phyloP scores from a whole-genome alignment of 2,113 vertebrate genomes.

The Syngnathoides biaculeatus region DNA sequence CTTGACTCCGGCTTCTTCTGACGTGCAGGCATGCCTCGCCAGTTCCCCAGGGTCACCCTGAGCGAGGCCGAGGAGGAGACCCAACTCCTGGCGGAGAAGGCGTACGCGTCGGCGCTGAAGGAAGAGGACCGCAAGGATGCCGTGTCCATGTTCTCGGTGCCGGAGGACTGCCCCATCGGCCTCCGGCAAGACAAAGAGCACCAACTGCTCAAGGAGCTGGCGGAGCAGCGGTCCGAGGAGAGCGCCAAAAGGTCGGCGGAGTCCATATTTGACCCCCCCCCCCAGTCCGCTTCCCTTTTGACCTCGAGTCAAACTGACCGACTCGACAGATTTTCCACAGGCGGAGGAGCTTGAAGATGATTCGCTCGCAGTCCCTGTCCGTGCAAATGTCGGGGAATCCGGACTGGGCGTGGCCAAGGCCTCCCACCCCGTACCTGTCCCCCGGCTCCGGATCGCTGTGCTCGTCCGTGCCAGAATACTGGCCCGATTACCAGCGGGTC shows the following conservation, averaged over 20 bases:
- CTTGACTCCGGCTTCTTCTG: constrained; percentile 13
- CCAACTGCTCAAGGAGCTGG: constrained; percentile 88
- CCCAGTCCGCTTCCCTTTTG: too few species aligned
- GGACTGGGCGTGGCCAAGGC: constrained; percentile 69
- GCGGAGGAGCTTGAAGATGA: constrained; percentile 92
- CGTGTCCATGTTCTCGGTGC: constrained; percentile 85
- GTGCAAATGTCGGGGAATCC: constrained; percentile 78
- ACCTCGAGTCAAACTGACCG: too few species aligned
- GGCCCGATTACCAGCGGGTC: constrained; percentile 92
- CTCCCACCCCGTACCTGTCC: constrained; percentile 69
- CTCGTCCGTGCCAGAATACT: constrained; percentile 56
- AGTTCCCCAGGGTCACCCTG: constrained; percentile 85
- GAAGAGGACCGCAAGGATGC: constrained; percentile 90
- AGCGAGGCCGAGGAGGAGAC: constrained; percentile 85
- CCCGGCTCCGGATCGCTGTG: constrained; percentile 65
- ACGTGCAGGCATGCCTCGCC: constrained; percentile 80
- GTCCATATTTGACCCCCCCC: too few species aligned
- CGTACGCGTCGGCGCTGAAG: constrained; percentile 86
- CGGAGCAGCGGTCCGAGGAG: constrained; percentile 86
- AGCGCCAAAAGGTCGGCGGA: constrained; percentile 86
- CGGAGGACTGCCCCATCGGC: constrained; percentile 92
- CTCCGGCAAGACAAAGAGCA: constrained; percentile 89
- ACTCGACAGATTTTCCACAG: too few species aligned
- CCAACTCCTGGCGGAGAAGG: constrained; percentile 83
- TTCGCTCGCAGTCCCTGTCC: constrained; percentile 89